Evolutionary conservation across 2,797 vertebrate species (phyloP), one percentile per base, ranked within the genome.

Genomic region (Hippocampus kuda): DNA sequence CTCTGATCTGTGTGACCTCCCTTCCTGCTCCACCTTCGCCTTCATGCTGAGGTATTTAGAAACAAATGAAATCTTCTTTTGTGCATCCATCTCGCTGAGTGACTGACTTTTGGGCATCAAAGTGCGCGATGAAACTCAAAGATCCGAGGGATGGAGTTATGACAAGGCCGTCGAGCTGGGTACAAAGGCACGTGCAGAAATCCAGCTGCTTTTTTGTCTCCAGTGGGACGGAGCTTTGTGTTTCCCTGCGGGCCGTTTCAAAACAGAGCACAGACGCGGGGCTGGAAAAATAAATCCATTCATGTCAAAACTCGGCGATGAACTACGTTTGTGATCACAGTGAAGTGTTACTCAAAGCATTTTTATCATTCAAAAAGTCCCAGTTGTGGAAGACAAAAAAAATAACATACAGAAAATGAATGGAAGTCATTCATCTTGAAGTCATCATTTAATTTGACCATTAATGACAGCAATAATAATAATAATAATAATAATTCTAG

Each of bases 31-130:
- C 34, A 85, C 44, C 68, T 65, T 44, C 78, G 78, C 89, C 89
- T 91, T 91, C 83, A 90, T 87, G 83, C 85, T 1, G 73, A 22
- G 75, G 82, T 85, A 84, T 91, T 87, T 91, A 89, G 80, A 90
- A 90, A 80, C 86, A 87, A 89, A 91, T 90, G 84, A 90, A 88
- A 90, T 89, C 87, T 92, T 89, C 89, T 87, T 91, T 92, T 91
- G 89, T 91, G 78, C 81, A 85, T 89, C 82, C 81, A 80, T 89
- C 84, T 86, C 79, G 27, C 48, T 2, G 26, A 79, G 78, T 63
- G 72, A 72, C 69, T 72, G 76, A 82, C 83, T 20, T 81, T 82
- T 83, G 16, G 11, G 64, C 70, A 34, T 34, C 34, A 34, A 34
- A 34, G 76, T 74, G 64, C 74, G 65, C 65, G 70, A 66, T 70